phyloP scores from a whole-genome alignment of 2,888 invertebrate genomes.

The Pyrocoelia pectoralis region DNA sequence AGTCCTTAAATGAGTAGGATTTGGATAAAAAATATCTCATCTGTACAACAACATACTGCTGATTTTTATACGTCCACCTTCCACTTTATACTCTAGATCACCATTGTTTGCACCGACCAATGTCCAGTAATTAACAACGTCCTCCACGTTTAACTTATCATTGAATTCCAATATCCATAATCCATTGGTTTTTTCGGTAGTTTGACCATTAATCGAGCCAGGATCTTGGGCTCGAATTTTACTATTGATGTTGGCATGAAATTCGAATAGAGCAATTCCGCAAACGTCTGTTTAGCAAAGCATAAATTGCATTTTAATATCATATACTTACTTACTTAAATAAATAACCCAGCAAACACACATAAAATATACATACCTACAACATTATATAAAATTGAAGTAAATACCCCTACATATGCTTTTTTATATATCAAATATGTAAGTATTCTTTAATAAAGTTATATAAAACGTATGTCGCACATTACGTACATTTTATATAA shows the following conservation, averaged over 20 bases:
- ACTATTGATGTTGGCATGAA: conserved; percentile 71
- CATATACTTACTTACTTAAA: too few species aligned
- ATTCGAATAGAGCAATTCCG: conserved; percentile 62
- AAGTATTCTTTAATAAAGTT: too few species aligned
- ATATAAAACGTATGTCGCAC: too few species aligned
- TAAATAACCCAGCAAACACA: too few species aligned
- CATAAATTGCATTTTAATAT: background rate
- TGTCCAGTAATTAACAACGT: conserved; percentile 69
- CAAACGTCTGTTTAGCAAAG: background rate
- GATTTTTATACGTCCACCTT: conserved; percentile 58
- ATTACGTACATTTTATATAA: too few species aligned
- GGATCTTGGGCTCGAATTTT: conserved; percentile 60
- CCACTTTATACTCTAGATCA: conserved; percentile 60
- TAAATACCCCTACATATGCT: too few species aligned
- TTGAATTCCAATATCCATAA: conserved; percentile 59
- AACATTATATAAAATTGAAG: too few species aligned
- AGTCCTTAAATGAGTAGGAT: conserved; percentile 12
- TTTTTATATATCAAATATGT: too few species aligned
- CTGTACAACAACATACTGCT: conserved; percentile 49
- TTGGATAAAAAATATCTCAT: background rate
- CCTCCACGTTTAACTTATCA: conserved; percentile 60
- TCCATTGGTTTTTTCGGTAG: conserved; percentile 57
- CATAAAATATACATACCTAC: too few species aligned
- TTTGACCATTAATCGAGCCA: conserved; percentile 65
- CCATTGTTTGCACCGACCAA: conserved; percentile 65